phyloP scores from a whole-genome alignment of 30 jellyfish, hydroid and myxozoan species.

The Nemopilema nomurai region DNA sequence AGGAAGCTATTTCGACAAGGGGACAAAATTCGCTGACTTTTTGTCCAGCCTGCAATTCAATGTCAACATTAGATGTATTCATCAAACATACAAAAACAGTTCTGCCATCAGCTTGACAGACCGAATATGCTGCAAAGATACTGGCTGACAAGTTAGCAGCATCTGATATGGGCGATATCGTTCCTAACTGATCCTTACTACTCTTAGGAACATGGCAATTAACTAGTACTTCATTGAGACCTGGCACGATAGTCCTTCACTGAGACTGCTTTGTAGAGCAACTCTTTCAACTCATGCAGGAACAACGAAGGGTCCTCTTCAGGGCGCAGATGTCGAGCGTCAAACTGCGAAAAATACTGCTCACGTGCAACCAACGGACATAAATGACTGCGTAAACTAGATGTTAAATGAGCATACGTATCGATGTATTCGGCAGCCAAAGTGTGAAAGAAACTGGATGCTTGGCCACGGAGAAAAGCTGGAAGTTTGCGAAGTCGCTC shows the following conservation, averaged over 20 bases:
- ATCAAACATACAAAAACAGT: neutral
- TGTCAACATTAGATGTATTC: neutral
- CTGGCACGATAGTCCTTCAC: neutral
- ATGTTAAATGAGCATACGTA: neutral
- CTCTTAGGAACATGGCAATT: conserved; percentile 10
- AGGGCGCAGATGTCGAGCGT: conserved; percentile 10
- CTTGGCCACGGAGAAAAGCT: conserved; percentile 18
- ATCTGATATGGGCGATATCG: conserved; percentile 9
- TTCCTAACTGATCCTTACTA: conserved; percentile 15
- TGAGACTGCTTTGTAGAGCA: conserved; percentile 17
- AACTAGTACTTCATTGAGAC: conserved; percentile 1
- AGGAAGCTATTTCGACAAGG: neutral
- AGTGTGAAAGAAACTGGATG: neutral
- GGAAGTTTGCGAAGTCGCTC: neutral
- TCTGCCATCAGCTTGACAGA: neutral
- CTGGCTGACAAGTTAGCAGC: neutral
- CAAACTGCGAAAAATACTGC: neutral
- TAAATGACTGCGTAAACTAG: neutral
- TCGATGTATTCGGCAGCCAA: neutral
- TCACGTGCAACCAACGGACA: conserved; percentile 18
- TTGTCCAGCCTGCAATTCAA: neutral
- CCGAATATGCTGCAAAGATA: conserved; percentile 33
- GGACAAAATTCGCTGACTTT: neutral
- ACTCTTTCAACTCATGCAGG: neutral
- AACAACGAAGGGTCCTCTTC: conserved; percentile 23